phyloP scores from a whole-genome alignment of 2,888 invertebrate species.

The Heliconius hortense region DNA sequence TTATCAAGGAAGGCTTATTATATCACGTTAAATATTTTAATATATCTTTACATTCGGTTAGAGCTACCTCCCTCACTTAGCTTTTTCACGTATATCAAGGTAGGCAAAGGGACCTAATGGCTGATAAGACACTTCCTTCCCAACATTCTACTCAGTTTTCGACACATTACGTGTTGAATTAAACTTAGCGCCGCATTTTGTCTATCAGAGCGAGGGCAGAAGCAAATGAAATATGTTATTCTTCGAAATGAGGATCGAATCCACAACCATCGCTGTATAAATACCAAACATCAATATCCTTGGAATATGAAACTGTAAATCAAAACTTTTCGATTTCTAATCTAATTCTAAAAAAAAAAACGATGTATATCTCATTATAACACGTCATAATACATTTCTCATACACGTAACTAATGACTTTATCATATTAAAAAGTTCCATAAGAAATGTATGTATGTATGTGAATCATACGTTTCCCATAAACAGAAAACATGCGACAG shows the following conservation, averaged over 20 bases:
- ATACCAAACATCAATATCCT: no score
- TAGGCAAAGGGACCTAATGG: not conserved
- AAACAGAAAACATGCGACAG: constrained; percentile 14
- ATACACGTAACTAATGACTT: constrained; percentile 14
- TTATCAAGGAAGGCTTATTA: no score
- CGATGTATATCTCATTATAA: not conserved
- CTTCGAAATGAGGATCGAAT: not conserved
- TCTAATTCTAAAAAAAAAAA: not conserved
- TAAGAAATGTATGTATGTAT: constrained; percentile 20
- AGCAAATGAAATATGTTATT: no score
- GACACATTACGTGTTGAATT: not conserved
- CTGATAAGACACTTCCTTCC: not conserved
- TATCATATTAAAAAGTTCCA: constrained; percentile 11
- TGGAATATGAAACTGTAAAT: not conserved
- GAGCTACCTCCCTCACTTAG: no score
- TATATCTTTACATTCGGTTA: no score
- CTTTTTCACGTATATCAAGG: not conserved
- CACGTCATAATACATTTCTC: constrained; percentile 10
- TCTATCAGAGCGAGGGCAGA: no score
- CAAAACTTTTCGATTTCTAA: not conserved
- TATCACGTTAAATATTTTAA: no score
- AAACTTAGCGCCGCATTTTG: not conserved
- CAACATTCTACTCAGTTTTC: not conserved
- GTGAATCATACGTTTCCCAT: constrained; percentile 20
- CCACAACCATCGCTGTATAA: not conserved